These are phyloP conservation scores for Trigoniulus corallinus DNA, from an alignment of 1,140 invertebrate genomes.

Conservation along the genomic window DNA sequence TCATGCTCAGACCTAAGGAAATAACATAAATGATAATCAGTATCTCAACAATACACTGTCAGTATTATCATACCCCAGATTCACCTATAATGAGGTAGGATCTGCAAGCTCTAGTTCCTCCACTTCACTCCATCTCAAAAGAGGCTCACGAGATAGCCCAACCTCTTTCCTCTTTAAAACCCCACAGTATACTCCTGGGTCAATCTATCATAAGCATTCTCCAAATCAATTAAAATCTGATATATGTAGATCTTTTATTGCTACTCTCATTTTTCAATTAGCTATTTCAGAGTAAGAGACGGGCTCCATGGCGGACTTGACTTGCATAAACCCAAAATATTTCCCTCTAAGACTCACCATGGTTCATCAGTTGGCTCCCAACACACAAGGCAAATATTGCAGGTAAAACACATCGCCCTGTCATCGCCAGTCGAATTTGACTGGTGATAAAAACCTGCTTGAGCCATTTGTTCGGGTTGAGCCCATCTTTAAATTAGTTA, in stretches of 20 bases:
- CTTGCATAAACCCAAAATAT: constrained; percentile 5
- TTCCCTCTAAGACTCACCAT: constrained; percentile 30
- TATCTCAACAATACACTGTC: too few species aligned
- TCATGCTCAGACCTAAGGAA: constrained; percentile 71
- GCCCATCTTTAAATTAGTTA: constrained; percentile 62
- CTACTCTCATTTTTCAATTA: not conserved
- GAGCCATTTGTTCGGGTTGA: constrained; percentile 82
- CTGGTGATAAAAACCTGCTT: constrained; percentile 89
- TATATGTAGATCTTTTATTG: too few species aligned
- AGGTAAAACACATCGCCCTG: constrained; percentile 86
- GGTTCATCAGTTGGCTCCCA: constrained; percentile 94
- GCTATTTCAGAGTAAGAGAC: not conserved
- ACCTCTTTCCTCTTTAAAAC: too few species aligned
- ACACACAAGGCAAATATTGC: constrained; percentile 77
- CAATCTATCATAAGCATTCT: too few species aligned
- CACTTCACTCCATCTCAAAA: too few species aligned
- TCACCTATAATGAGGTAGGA: too few species aligned
- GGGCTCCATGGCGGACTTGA: too few species aligned
- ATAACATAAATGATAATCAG: not conserved
- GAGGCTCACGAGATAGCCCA: too few species aligned
- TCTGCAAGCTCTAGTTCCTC: too few species aligned
- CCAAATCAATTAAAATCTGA: too few species aligned
- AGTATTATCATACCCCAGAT: too few species aligned
- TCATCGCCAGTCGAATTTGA: constrained; percentile 75
- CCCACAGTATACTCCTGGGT: too few species aligned